phyloP scores from a whole-genome alignment of 2,797 vertebrate species.

The Catamblyrhynchus diadema region DNA sequence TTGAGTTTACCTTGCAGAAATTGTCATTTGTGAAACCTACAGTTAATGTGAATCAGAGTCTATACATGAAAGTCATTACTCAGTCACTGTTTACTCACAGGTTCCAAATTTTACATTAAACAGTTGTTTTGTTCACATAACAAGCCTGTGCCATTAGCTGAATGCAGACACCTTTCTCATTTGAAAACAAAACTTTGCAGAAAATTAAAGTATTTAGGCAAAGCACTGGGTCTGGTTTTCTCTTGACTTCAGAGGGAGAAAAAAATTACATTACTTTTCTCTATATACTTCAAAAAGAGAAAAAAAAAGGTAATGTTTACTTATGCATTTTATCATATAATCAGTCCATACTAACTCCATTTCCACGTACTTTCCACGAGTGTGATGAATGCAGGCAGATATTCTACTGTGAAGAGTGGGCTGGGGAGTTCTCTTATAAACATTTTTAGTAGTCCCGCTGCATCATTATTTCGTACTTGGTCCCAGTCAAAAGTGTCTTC shows the following conservation, averaged over 20 bases:
- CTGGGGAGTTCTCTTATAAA: slow-evolving; percentile 93
- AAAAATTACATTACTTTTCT: neutral
- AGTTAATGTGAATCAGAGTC: neutral
- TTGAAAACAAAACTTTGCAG: neutral
- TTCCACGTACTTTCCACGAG: slow-evolving; percentile 85
- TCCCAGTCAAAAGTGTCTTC: slow-evolving; percentile 90
- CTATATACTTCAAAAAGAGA: neutral
- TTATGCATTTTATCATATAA: neutral
- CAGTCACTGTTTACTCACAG: neutral
- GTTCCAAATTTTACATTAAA: neutral
- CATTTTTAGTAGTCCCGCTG: slow-evolving; percentile 90
- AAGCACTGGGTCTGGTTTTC: neutral
- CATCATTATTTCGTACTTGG: slow-evolving; percentile 88
- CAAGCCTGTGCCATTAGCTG: neutral
- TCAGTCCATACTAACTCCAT: neutral
- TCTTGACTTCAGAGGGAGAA: neutral
- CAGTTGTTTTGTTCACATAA: neutral
- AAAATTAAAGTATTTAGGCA: neutral
- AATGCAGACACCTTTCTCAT: neutral
- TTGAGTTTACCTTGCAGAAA: neutral
- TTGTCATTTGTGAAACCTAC: neutral
- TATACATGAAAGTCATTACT: neutral
- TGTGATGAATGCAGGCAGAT: slow-evolving; percentile 87
- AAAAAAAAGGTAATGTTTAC: neutral
- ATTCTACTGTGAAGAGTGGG: slow-evolving; percentile 89